Percentiles rank a stretch among this genome's conserved stretches.
Conservation (phyloP, 2,113 vertebrate genomes). For the Oenanthe oenanthe region DNA sequence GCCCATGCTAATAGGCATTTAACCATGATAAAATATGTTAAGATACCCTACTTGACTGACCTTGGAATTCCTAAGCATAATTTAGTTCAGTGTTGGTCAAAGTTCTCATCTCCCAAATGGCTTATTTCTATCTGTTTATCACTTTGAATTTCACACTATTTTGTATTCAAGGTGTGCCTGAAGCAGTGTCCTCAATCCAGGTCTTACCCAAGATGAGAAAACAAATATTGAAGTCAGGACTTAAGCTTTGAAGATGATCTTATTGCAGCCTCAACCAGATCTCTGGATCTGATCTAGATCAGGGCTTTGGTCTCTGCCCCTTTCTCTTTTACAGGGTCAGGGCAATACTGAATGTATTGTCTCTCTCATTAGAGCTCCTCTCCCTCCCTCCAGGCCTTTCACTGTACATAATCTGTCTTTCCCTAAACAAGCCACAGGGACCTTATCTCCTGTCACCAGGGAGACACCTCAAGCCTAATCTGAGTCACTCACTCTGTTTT, state of each 20-base stretch:
- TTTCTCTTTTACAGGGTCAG: slow-evolving; percentile 2
- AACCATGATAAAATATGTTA: neutral
- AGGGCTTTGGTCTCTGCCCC: neutral
- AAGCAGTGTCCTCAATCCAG: neutral
- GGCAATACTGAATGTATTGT: neutral
- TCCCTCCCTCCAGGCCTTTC: slow-evolving; percentile 51
- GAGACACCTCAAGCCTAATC: neutral
- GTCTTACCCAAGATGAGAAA: neutral
- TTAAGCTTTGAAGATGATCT: slow-evolving; percentile 17
- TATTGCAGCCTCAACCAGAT: neutral
- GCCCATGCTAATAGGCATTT: neutral
- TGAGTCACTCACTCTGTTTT: neutral
- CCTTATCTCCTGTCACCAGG: slow-evolving; percentile 11
- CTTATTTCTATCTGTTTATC: neutral
- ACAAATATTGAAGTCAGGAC: neutral
- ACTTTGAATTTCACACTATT: neutral
- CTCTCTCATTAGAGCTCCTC: neutral
- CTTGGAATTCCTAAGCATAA: neutral
- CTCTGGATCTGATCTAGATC: slow-evolving; percentile 43
- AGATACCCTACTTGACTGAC: neutral
- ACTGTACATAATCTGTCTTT: neutral
- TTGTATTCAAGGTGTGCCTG: neutral
- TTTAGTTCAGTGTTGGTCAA: neutral
- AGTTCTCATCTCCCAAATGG: neutral
- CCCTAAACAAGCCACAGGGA: neutral